Conservation (phyloP, 2,113 vertebrate genomes). For the Scomber colias region DNA sequence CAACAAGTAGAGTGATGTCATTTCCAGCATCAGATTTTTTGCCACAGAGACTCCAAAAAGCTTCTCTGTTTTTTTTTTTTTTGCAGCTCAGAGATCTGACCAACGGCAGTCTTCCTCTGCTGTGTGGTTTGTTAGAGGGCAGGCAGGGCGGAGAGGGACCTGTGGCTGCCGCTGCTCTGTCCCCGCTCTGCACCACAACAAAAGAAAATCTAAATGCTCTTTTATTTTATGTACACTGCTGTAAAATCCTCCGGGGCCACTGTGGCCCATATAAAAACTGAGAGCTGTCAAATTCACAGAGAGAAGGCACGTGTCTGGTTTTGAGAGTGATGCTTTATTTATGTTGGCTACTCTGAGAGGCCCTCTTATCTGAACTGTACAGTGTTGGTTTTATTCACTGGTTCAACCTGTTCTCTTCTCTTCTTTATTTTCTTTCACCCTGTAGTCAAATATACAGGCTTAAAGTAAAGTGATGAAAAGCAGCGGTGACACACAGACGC, state of each 20-base stretch:
- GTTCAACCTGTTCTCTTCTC: conserved; percentile 6
- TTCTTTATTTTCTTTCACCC: not conserved
- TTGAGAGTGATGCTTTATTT: conserved; percentile 70
- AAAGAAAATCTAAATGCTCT: conserved; percentile 81
- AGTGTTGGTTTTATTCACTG: conserved; percentile 3
- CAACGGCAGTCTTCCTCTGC: conserved; percentile 5
- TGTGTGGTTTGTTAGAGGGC: conserved; percentile 45
- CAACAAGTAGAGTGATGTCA: not conserved
- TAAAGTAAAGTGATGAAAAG: conserved; percentile 5
- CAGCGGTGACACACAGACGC: not conserved
- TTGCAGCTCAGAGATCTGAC: conserved; percentile 49
- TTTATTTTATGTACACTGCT: conserved; percentile 77
- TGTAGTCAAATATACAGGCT: not conserved
- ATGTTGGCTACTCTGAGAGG: conserved; percentile 57
- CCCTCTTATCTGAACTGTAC: conserved; percentile 43
- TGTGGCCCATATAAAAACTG: conserved; percentile 73
- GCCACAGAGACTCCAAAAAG: conserved; percentile 22
- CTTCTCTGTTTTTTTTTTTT: not conserved
- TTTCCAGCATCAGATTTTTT: conserved; percentile 23
- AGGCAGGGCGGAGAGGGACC: conserved; percentile 51
- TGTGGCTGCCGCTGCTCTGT: conserved; percentile 57
- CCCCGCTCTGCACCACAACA: conserved; percentile 69
- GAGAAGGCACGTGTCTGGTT: conserved; percentile 53
- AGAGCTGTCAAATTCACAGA: conserved; percentile 69
- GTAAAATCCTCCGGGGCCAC: conserved; percentile 75